These are phyloP conservation scores for Notodonta dromedarius DNA, from an alignment of 2,888 invertebrate species.

Conservation along the genomic window DNA sequence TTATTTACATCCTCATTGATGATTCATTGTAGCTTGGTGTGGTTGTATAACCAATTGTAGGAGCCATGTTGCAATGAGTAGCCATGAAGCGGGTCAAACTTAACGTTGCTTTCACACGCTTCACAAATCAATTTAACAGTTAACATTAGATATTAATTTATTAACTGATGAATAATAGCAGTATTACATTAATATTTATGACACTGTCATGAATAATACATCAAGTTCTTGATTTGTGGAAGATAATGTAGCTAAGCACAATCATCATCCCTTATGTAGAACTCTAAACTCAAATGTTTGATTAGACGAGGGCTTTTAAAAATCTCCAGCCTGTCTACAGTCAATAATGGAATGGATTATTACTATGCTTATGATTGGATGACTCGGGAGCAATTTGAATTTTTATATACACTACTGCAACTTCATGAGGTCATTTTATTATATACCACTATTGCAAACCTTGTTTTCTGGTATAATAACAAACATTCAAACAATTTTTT, in stretches of 20 bases:
- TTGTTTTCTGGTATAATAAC: no score
- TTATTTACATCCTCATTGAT: constrained; percentile 41
- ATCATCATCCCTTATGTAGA: neutral
- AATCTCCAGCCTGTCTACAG: no score
- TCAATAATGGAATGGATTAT: no score
- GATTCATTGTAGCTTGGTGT: constrained; percentile 36
- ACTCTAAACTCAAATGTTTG: no score
- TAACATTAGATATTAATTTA: constrained; percentile 55
- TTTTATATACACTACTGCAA: no score
- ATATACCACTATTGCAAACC: no score
- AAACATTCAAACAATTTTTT: no score
- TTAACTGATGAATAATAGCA: constrained; percentile 41
- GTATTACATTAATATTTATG: constrained; percentile 46
- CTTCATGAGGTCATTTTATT: no score
- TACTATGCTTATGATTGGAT: neutral
- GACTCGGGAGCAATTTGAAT: neutral
- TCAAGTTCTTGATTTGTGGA: constrained; percentile 15
- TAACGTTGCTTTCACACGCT: constrained; percentile 62
- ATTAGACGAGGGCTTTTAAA: no score
- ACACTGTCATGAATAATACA: constrained; percentile 42
- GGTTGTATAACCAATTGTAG: constrained; percentile 31
- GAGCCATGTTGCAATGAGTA: constrained; percentile 23
- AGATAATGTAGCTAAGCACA: neutral
- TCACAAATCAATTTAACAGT: constrained; percentile 60
- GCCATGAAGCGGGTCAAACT: constrained; percentile 31